A percentile compares a stretch with the other conserved stretches of the same genome.
phyloP scores from a whole-genome alignment of 2,888 invertebrate species.

The Bibio marci region DNA sequence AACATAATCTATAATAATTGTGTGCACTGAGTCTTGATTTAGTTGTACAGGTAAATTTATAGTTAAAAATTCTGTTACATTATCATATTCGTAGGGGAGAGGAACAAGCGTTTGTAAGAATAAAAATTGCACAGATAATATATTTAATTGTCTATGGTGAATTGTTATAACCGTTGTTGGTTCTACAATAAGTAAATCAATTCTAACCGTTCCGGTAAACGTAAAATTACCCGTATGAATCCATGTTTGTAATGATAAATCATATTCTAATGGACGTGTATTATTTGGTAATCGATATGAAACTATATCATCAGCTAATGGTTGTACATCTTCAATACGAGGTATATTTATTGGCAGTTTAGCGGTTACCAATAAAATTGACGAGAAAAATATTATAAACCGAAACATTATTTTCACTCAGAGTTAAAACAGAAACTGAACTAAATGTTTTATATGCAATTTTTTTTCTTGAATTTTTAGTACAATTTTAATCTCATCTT shows the following conservation, averaged over 20 bases:
- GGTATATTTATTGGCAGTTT: too few species aligned
- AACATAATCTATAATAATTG: slow-evolving; percentile 30
- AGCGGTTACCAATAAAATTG: too few species aligned
- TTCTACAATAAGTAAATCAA: slow-evolving; percentile 13
- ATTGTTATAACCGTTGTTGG: background rate
- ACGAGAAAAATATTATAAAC: too few species aligned
- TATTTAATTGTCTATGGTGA: background rate
- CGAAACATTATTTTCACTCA: too few species aligned
- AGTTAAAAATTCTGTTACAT: slow-evolving; percentile 15
- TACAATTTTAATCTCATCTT: too few species aligned
- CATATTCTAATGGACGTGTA: slow-evolving; percentile 35
- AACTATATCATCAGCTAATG: background rate
- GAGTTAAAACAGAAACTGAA: too few species aligned
- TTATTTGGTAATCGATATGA: slow-evolving; percentile 35
- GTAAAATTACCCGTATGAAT: slow-evolving; percentile 24
- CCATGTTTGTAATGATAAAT: slow-evolving; percentile 32
- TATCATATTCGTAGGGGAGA: too few species aligned
- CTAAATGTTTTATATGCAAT: too few species aligned
- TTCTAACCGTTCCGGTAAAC: slow-evolving; percentile 29
- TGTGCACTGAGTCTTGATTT: slow-evolving; percentile 15
- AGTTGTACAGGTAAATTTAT: background rate
- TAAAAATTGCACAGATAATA: too few species aligned
- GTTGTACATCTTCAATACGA: too few species aligned
- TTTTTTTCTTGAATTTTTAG: too few species aligned
- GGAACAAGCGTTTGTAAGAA: too few species aligned